phyloP scores from a whole-genome alignment of 2,113 vertebrate species.

The Neodontobutis hainanensis region DNA sequence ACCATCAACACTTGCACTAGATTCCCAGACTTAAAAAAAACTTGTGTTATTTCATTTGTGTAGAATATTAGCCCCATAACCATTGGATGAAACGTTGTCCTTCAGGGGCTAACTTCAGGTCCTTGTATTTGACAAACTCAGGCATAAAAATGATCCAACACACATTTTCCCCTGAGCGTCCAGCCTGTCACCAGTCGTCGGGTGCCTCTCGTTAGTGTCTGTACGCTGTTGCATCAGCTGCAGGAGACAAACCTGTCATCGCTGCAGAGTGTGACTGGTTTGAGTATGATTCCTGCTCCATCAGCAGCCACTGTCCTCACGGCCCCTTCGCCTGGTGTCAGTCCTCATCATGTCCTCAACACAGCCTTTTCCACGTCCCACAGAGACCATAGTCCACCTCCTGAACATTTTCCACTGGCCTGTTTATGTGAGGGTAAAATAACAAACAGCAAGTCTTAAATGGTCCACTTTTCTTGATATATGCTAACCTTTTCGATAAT shows the following conservation, averaged over 20 bases:
- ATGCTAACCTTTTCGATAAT: not conserved
- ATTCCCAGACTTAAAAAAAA: too few species aligned
- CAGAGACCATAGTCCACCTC: constrained; percentile 3
- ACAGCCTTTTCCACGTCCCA: constrained; percentile 1
- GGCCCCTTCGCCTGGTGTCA: constrained; percentile 23
- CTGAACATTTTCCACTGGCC: constrained; percentile 10
- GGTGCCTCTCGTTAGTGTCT: constrained; percentile 18
- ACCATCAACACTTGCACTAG: too few species aligned
- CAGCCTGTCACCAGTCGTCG: not conserved
- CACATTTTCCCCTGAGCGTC: not conserved
- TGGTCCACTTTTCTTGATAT: not conserved
- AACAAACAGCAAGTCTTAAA: constrained; percentile 4
- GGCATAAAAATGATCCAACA: not conserved
- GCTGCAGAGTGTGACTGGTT: constrained; percentile 27
- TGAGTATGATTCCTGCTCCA: constrained; percentile 51
- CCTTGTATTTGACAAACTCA: not conserved
- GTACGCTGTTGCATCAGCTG: constrained; percentile 22
- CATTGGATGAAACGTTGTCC: not conserved
- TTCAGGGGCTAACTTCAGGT: not conserved
- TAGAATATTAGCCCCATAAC: too few species aligned
- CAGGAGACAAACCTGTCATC: constrained; percentile 29
- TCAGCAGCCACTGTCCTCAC: constrained; percentile 52
- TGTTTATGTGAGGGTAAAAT: not conserved
- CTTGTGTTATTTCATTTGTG: too few species aligned
- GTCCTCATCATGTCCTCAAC: constrained; percentile 44